phyloP scores from a whole-genome alignment of 2,888 invertebrate species.

The Tenthredo livida region DNA sequence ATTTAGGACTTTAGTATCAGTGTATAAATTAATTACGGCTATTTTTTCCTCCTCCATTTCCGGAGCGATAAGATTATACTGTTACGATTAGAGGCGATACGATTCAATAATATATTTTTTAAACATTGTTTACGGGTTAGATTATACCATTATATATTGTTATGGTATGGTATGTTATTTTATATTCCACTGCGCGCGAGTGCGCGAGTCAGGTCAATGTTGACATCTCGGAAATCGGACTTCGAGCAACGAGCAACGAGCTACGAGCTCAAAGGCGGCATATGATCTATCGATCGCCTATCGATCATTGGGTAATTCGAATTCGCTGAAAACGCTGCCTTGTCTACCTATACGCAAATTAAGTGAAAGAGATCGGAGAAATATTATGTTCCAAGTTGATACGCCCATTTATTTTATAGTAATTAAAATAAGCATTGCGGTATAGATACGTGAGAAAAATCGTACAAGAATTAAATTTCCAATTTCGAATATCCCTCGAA shows the following conservation, averaged over 20 bases:
- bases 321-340: no score
- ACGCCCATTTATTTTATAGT: no score
- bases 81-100: background rate
- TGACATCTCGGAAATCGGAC: background rate
- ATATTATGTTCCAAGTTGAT: no score
- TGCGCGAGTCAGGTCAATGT: background rate
- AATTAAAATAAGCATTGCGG: no score
- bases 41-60: conserved; percentile 70
- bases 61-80: background rate
- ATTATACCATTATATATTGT: background rate
- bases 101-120: background rate
- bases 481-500: no score
- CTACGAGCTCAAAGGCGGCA: background rate
- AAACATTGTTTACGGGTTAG: background rate
- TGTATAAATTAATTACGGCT: conserved; percentile 67
- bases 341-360: no score
- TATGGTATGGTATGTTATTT: background rate
- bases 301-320: background rate
- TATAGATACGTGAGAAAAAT: no score
- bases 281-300: background rate
- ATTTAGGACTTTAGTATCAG: conserved; percentile 69
- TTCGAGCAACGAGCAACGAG: background rate
- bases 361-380: no score
- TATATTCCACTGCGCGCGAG: background rate
- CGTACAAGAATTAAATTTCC: no score